phyloP scores from a whole-genome alignment of 2,113 vertebrate species.

The Balaenoptera acutorostrata region DNA sequence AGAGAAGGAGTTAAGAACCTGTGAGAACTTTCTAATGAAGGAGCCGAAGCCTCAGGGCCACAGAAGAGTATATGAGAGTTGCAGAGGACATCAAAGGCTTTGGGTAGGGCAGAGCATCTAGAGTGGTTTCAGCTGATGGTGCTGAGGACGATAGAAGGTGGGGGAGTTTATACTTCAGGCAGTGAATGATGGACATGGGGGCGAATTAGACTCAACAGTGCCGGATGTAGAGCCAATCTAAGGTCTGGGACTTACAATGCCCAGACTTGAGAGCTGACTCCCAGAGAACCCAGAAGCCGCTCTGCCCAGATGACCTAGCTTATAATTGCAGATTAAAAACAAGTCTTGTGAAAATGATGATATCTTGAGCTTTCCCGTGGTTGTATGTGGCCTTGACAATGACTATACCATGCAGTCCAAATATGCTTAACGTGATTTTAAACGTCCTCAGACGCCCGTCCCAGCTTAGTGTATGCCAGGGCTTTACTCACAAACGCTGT shows the following conservation, averaged over 20 bases:
- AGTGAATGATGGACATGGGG: not conserved
- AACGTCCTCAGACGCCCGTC: not conserved
- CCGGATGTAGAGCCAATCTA: not conserved
- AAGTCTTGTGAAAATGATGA: not conserved
- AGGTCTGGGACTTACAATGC: not conserved
- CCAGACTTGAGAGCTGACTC: not conserved
- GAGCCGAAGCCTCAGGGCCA: not conserved
- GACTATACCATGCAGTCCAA: not conserved
- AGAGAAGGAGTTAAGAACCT: not conserved
- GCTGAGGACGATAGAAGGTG: accelerated
- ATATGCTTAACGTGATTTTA: not conserved
- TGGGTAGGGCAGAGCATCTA: not conserved
- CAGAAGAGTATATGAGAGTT: not conserved
- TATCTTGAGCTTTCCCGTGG: not conserved
- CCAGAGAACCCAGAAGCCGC: not conserved
- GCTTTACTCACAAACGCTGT: not conserved
- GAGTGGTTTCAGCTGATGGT: not conserved
- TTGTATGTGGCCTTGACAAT: not conserved
- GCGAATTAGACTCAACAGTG: not conserved
- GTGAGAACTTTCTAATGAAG: not conserved
- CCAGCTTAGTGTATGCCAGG: not conserved
- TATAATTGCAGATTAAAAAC: not conserved
- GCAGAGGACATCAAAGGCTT: not conserved
- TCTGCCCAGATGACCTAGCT: not conserved
- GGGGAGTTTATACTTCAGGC: not conserved